Conservation (phyloP, 2,797 vertebrate genomes). For the Margarornis squamiger region DNA sequence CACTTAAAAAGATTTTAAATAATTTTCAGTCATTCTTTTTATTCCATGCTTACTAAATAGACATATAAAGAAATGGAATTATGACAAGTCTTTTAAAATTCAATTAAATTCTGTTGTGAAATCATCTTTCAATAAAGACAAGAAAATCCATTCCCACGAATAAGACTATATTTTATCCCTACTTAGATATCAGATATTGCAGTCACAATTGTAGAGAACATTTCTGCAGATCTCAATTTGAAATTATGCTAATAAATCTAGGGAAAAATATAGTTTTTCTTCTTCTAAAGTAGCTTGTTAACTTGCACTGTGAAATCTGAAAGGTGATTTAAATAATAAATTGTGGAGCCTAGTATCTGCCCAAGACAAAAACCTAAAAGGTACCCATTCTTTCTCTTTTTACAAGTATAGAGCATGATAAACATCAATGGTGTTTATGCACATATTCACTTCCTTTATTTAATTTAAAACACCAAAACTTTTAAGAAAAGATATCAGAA, state of each 20-base stretch:
- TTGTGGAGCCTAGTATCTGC: background rate
- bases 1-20: background rate
- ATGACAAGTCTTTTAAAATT: background rate
- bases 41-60: background rate
- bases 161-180: background rate
- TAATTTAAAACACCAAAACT: background rate
- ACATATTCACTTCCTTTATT: background rate
- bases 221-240: background rate
- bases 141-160: background rate
- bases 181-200: background rate
- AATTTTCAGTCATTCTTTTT: background rate
- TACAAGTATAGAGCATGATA: background rate
- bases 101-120: constrained; percentile 1
- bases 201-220: background rate
- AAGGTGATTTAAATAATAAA: constrained; percentile 27
- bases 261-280: background rate
- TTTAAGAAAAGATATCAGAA: background rate
- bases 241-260: background rate
- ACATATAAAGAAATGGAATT: background rate
- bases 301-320: background rate
- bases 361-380: background rate
- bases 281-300: background rate
- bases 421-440: background rate
- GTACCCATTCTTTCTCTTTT: background rate
- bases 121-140: background rate